Conservation (phyloP, 2,113 vertebrate species). For the Nesoenas mayeri region DNA sequence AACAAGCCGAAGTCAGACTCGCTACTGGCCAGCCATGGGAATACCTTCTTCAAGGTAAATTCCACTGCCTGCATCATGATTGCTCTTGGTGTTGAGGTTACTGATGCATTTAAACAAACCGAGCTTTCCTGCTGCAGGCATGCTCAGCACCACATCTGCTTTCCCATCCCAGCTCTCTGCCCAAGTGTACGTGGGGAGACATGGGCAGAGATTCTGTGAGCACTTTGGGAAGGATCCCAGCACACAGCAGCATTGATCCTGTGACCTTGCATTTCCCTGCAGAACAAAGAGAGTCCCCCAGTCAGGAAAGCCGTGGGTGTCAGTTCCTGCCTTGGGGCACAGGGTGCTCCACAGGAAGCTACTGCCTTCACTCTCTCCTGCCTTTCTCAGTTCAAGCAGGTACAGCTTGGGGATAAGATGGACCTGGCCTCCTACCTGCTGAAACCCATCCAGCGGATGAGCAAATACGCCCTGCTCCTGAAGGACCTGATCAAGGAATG, state of each 20-base stretch:
- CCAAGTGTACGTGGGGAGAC: background rate
- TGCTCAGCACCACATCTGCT: background rate
- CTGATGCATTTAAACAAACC: background rate
- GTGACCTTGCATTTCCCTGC: background rate
- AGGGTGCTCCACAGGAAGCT: rapidly evolving
- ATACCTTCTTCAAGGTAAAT: slow-evolving; percentile 86
- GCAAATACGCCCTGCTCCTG: slow-evolving; percentile 91
- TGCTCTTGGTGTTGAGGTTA: background rate
- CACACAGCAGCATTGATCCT: background rate
- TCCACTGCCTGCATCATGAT: background rate
- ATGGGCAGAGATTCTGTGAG: rapidly evolving
- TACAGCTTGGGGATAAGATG: slow-evolving; percentile 92
- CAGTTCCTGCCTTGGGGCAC: background rate
- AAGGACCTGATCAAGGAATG: slow-evolving; percentile 95
- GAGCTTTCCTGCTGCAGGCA: rapidly evolving
- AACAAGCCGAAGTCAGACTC: slow-evolving; percentile 86
- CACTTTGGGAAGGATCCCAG: background rate
- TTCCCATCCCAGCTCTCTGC: background rate
- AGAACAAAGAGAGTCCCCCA: background rate
- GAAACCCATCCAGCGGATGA: slow-evolving; percentile 97
- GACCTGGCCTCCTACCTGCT: slow-evolving; percentile 94
- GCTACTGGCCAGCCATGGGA: slow-evolving; percentile 83
- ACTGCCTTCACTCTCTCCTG: background rate
- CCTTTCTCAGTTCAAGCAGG: slow-evolving; percentile 85
- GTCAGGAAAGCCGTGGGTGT: background rate